Evolutionary conservation across 1,140 invertebrate genomes (phyloP).

Genomic region (Druon quercuslanigerum): DNA sequence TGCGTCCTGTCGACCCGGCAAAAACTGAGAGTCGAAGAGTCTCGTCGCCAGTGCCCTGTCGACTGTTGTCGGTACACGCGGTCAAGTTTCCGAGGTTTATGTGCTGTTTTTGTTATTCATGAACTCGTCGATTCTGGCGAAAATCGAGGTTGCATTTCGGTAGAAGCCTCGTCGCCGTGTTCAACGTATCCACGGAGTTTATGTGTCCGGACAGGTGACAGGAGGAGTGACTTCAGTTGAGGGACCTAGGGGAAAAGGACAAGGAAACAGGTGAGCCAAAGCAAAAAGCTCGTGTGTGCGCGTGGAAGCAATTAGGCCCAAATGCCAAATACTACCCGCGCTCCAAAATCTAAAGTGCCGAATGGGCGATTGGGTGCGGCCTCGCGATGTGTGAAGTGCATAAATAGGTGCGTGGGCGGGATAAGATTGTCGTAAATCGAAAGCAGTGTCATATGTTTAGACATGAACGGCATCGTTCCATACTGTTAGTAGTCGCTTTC

Average conservation of each 20-base stretch:
- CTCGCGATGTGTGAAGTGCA: constrained; percentile 35
- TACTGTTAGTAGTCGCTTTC: not conserved
- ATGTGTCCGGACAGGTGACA: constrained; percentile 58
- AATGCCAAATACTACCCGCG: constrained; percentile 20
- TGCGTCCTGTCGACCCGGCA: constrained; percentile 6
- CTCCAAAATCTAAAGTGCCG: constrained; percentile 31
- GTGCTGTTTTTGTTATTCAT: not conserved
- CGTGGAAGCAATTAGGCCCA: constrained; percentile 18
- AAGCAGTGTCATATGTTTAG: constrained; percentile 40
- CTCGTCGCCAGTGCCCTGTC: constrained; percentile 21
- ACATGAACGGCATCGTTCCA: not conserved
- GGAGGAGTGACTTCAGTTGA: constrained; percentile 23
- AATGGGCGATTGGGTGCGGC: not conserved
- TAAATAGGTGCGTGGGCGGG: constrained; percentile 25
- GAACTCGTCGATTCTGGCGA: constrained; percentile 19
- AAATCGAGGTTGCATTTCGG: constrained; percentile 32
- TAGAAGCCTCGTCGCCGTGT: constrained; percentile 21
- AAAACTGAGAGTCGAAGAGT: too few species aligned
- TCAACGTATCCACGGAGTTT: constrained; percentile 30
- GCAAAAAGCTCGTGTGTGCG: not conserved
- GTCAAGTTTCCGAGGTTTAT: not conserved
- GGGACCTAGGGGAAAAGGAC: constrained; percentile 6
- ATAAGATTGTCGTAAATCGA: constrained; percentile 25
- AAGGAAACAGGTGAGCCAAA: constrained; percentile 32
- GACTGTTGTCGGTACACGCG: not conserved